phyloP scores from a whole-genome alignment of 2,888 invertebrate species.

The Gari tellinella region DNA sequence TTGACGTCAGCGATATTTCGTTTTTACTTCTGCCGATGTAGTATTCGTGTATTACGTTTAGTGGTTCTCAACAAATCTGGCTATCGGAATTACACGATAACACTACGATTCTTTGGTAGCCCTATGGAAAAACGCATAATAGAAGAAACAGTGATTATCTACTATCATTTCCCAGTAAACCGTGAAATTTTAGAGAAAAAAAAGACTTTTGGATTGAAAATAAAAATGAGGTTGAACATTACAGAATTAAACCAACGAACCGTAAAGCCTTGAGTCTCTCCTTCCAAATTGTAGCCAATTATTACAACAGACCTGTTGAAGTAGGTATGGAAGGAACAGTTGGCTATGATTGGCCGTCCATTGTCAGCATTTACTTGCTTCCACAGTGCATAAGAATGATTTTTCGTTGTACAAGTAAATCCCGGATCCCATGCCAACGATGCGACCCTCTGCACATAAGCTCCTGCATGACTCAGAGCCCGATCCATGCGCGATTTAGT shows the following conservation, averaged over 20 bases:
- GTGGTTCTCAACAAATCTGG: too few relatives aligned
- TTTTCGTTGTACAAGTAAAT: constrained; percentile 70
- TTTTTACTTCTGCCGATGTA: too few relatives aligned
- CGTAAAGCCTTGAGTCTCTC: constrained; percentile 67
- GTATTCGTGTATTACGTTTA: too few relatives aligned
- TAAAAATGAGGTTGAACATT: too few relatives aligned
- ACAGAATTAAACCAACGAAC: constrained; percentile 55
- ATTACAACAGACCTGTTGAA: constrained; percentile 75
- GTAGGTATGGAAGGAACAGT: constrained; percentile 73
- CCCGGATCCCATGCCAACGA: constrained; percentile 76
- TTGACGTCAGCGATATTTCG: too few relatives aligned
- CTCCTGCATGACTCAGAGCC: constrained; percentile 67
- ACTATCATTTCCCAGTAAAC: too few relatives aligned
- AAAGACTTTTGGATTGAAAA: too few relatives aligned
- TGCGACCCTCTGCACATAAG: constrained; percentile 67
- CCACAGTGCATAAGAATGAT: constrained; percentile 47
- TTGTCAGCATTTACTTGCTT: constrained; percentile 63
- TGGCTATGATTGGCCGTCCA: constrained; percentile 69
- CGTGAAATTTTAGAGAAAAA: too few relatives aligned
- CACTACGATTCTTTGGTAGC: too few relatives aligned
- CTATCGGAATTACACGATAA: too few relatives aligned
- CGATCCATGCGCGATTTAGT: constrained; percentile 70
- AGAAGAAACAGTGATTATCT: too few relatives aligned
- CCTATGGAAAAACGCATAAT: too few relatives aligned
- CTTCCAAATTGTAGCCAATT: constrained; percentile 73